Base-by-base conservation (phyloP, 2,113 vertebrate genomes). In the Aix galericulata region DNA sequence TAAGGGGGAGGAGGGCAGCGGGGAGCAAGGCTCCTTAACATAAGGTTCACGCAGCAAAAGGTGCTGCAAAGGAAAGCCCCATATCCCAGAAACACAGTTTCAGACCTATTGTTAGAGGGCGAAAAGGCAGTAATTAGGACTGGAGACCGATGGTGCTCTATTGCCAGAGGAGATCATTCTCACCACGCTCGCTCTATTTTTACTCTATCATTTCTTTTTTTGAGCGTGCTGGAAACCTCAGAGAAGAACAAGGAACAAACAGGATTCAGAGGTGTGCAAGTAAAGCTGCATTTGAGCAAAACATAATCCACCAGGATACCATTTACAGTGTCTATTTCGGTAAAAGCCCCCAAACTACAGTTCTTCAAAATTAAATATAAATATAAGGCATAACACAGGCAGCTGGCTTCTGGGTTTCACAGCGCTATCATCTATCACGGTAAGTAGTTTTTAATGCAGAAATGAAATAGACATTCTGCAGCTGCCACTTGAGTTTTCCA, bases 371-470 rank as follows among this genome's bases (percentile, higher is more conserved):
- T 88, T 83, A 90, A 97, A 94, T 93, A 94, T 91, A 86, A 81
- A 89, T 89, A 88, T 73, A 92, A 80, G n/a, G 63, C 89, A 21
- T 69, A 90, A 62, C 83, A 81, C 27, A 88, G 74, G 73, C 82
- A 89, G 58, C 86, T 91, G 67, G 56, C 63, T 96, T 88, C 85
- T 86, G 91, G 74, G 82, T 74, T 56, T 55, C n/a, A 48, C 82
- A 1, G 4, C 18, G 68, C 52, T 79, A 29, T 50, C 93, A 82
- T 94, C 74, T 94, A 91, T 95, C 90, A 93, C 36, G 5, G 1
- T 74, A 95, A 96, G 77, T 86, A 94, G 82, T 56, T 96, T 95
- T 91, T 91, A 95, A 94, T 53, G 48, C 44, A 94, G 76, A 88
- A 94, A 79, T 73, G 64, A 85, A 94, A 89, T 53, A 88, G 34